Evolutionary conservation across 30 jellyfish, hydroid and myxozoan species (phyloP).

Genomic region (Nemopilema nomurai): DNA sequence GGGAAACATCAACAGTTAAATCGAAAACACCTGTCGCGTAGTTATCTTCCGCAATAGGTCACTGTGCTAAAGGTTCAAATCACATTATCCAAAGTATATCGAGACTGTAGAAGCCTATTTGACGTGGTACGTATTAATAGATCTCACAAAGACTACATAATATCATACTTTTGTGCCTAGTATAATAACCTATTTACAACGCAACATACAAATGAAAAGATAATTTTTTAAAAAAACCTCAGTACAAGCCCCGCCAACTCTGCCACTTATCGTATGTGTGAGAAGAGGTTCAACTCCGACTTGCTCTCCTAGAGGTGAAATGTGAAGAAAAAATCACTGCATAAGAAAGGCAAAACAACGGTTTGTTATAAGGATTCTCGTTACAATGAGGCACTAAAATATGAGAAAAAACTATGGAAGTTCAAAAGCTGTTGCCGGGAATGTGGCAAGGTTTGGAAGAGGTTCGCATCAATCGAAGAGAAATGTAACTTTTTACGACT

Average conservation of each 20-base stretch:
- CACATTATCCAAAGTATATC: too few species aligned
- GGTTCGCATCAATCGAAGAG: too few species aligned
- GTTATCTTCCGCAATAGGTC: too few species aligned
- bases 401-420: neutral
- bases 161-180: neutral
- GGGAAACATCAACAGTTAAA: too few species aligned
- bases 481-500: too few species aligned
- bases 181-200: conserved; percentile 26
- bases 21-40: too few species aligned
- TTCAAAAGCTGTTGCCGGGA: too few species aligned
- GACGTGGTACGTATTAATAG: neutral
- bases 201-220: neutral
- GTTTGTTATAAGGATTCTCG: too few species aligned
- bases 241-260: neutral
- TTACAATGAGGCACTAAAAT: neutral
- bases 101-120: too few species aligned
- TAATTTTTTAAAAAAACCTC: neutral
- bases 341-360: neutral
- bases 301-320: conserved; percentile 77
- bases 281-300: conserved; percentile 88
- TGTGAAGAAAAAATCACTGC: neutral
- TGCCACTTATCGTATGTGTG: conserved; percentile 81
- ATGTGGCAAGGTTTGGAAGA: too few species aligned
- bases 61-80: too few species aligned
- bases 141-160: neutral